phyloP scores from a whole-genome alignment of 2,888 invertebrate species.

The Pteria penguin region DNA sequence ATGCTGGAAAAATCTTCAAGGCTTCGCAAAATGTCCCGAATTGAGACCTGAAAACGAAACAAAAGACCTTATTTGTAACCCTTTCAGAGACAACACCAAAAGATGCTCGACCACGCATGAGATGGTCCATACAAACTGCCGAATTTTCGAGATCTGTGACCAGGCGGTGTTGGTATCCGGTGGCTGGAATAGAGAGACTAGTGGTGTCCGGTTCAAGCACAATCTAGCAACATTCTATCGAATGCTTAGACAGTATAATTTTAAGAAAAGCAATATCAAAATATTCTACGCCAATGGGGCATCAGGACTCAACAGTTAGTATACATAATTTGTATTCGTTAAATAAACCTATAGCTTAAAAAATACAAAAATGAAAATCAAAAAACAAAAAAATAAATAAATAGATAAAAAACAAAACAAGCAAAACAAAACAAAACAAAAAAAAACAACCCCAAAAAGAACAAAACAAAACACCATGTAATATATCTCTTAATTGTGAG shows the following conservation, averaged over 20 bases:
- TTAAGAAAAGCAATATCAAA: slow-evolving; percentile 81
- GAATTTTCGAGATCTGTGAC: slow-evolving; percentile 82
- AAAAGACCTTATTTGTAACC: slow-evolving; percentile 79
- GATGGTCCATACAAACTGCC: slow-evolving; percentile 79
- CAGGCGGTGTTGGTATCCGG: slow-evolving; percentile 82
- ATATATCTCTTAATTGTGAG: too few species aligned
- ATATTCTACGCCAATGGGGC: slow-evolving; percentile 82
- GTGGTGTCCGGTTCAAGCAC: slow-evolving; percentile 74
- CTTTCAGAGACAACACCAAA: slow-evolving; percentile 80
- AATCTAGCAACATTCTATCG: slow-evolving; percentile 79
- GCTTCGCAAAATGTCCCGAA: slow-evolving; percentile 79
- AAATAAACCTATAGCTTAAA: too few species aligned
- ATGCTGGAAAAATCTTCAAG: slow-evolving; percentile 71
- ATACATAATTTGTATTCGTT: too few species aligned
- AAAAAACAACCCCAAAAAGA: too few species aligned
- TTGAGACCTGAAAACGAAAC: slow-evolving; percentile 80
- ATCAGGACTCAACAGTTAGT: slow-evolving; percentile 72
- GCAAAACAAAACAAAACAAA: too few species aligned
- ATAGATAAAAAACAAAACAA: too few species aligned
- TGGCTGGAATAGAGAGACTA: slow-evolving; percentile 81
- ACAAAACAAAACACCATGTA: too few species aligned
- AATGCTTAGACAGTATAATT: slow-evolving; percentile 80
- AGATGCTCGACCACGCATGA: slow-evolving; percentile 80
- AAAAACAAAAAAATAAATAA: too few species aligned
- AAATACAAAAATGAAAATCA: too few species aligned